These are phyloP conservation scores for Himalopsyche anomala DNA, from an alignment of 2,888 invertebrate genomes.

Conservation along the genomic window DNA sequence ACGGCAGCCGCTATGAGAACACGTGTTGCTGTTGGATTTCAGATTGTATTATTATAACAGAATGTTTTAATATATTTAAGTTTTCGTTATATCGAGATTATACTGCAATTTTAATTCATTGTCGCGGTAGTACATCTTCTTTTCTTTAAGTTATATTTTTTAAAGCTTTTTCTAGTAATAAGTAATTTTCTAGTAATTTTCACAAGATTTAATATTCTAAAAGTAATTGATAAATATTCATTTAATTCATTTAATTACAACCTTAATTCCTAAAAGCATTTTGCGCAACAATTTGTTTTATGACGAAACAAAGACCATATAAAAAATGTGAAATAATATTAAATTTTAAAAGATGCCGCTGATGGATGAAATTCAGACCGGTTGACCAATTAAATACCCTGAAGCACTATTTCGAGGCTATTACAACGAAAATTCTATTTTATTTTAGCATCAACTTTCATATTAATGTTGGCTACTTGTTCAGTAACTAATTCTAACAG, in stretches of 20 bases:
- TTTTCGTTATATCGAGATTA: too few species aligned
- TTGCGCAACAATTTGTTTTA: neutral
- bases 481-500: neutral
- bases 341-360: neutral
- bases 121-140: too few species aligned
- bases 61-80: too few species aligned
- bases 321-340: neutral
- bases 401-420: constrained; percentile 37
- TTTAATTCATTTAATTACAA: neutral
- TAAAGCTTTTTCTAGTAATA: too few species aligned
- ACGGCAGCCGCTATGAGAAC: too few species aligned
- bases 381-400: constrained; percentile 27
- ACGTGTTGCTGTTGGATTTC: too few species aligned
- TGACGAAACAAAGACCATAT: too few species aligned
- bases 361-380: neutral
- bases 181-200: too few species aligned
- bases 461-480: neutral
- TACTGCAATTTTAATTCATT: too few species aligned
- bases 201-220: too few species aligned
- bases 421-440: constrained; percentile 8
- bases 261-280: neutral
- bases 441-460: constrained; percentile 1
- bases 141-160: too few species aligned
- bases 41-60: too few species aligned
- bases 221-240: neutral